Conservation (phyloP, 2,113 vertebrate genomes). For the Hemiscyllium ocellatum region DNA sequence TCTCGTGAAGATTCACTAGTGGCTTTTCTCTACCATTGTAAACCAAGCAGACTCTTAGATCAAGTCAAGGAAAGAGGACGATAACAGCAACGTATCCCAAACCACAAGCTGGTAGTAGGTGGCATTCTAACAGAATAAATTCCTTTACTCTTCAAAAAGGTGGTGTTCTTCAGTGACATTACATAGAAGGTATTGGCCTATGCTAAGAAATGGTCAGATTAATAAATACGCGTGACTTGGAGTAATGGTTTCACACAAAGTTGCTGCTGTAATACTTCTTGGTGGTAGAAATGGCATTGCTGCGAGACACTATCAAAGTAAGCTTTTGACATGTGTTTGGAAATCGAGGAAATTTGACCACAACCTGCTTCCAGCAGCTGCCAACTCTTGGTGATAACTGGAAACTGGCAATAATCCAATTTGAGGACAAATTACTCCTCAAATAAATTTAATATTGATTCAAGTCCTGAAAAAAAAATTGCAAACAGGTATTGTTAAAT, state of each 20-base stretch:
- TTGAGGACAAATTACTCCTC: background rate
- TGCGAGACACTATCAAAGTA: background rate
- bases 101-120: too few species aligned
- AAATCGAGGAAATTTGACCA: background rate
- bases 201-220: background rate
- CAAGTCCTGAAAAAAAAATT: background rate
- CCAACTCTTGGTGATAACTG: background rate
- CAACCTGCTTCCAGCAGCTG: background rate
- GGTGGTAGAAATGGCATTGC: background rate
- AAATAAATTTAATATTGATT: background rate
- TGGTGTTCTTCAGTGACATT: background rate
- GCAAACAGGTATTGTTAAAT: background rate
- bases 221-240: background rate
- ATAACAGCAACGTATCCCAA: too few species aligned
- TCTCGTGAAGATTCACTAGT: too few species aligned
- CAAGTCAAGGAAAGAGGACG: too few species aligned
- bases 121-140: background rate
- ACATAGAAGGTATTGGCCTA: background rate
- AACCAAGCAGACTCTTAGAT: too few species aligned
- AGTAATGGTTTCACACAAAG: background rate
- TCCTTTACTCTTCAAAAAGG: background rate
- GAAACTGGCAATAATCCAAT: background rate
- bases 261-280: background rate
- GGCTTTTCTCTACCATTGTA: too few species aligned
- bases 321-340: background rate